Conservation (phyloP, 1,140 invertebrate species). For the Eubasilissa regina region DNA sequence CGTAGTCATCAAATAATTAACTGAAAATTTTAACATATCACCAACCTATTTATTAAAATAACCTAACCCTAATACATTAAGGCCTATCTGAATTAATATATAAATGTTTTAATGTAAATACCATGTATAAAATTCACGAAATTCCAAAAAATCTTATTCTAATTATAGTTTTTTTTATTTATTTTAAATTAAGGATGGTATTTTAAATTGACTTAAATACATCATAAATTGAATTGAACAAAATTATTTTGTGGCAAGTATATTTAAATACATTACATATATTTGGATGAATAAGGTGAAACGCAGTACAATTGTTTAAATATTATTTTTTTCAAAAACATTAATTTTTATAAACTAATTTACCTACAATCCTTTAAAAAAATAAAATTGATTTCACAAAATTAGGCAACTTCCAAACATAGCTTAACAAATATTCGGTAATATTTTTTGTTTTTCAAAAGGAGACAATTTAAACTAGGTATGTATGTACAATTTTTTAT, state of each 20-base stretch:
- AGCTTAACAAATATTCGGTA: no score
- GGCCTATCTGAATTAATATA: conserved; percentile 28
- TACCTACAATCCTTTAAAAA: no score
- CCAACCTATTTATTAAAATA: conserved; percentile 26
- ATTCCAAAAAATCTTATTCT: conserved; percentile 27
- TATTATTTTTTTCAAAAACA: no score
- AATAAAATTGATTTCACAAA: no score
- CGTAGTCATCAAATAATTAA: background rate
- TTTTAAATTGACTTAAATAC: background rate
- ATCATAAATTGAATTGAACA: background rate
- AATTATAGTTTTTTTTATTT: conserved; percentile 3
- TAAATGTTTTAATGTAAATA: conserved; percentile 31
- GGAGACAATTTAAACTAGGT: no score
- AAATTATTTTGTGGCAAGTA: background rate
- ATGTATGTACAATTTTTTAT: no score
- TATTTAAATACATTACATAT: conserved; percentile 1
- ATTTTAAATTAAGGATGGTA: conserved; percentile 2
- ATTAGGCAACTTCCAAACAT: no score
- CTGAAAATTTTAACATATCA: conserved; percentile 40
- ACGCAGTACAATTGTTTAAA: no score
- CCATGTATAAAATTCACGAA: conserved; percentile 16
- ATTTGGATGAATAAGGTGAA: no score
- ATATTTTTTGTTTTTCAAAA: no score
- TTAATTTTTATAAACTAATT: no score
- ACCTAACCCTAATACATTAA: conserved; percentile 9